Percentiles rank a stretch among this genome's conserved stretches.
Conservation (phyloP, 2,888 invertebrate species). For the Microplitis manilae region DNA sequence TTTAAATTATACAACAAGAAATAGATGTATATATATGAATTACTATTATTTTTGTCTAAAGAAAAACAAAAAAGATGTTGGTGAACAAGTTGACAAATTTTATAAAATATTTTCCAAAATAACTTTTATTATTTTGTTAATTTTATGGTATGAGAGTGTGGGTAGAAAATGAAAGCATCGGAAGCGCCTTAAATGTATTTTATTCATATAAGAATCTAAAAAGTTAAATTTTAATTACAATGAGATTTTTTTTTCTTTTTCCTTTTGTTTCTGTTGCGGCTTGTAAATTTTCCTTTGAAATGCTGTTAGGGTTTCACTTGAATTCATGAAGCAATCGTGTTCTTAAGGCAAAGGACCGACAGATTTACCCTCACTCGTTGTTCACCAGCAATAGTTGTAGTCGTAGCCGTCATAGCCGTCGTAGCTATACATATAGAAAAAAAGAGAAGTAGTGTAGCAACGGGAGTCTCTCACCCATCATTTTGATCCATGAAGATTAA, state of each 20-base stretch:
- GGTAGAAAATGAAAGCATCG: conserved; percentile 12
- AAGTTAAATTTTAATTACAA: conserved; percentile 67
- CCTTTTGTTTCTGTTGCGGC: conserved; percentile 49
- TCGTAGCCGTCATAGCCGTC: background rate
- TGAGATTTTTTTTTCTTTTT: conserved; percentile 64
- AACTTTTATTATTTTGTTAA: too few species aligned
- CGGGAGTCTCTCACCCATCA: conserved; percentile 46
- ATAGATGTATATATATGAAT: background rate
- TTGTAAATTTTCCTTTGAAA: conserved; percentile 63
- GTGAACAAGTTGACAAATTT: too few species aligned
- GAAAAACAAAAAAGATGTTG: too few species aligned
- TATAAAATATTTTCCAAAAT: too few species aligned
- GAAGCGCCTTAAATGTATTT: conserved; percentile 20
- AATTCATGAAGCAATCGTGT: conserved; percentile 69
- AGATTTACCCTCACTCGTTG: conserved; percentile 19
- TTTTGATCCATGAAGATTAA: conserved; percentile 71
- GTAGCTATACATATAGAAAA: background rate
- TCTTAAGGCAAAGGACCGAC: conserved; percentile 51
- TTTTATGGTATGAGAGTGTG: background rate
- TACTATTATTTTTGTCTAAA: background rate
- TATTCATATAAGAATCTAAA: conserved; percentile 34
- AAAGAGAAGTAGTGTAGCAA: background rate
- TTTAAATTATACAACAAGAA: background rate
- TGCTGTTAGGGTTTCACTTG: conserved; percentile 68
- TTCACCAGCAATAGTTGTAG: conserved; percentile 19